Conservation (phyloP, 37 sponge, comb jelly and placozoan species). For the Spongia lamella region DNA sequence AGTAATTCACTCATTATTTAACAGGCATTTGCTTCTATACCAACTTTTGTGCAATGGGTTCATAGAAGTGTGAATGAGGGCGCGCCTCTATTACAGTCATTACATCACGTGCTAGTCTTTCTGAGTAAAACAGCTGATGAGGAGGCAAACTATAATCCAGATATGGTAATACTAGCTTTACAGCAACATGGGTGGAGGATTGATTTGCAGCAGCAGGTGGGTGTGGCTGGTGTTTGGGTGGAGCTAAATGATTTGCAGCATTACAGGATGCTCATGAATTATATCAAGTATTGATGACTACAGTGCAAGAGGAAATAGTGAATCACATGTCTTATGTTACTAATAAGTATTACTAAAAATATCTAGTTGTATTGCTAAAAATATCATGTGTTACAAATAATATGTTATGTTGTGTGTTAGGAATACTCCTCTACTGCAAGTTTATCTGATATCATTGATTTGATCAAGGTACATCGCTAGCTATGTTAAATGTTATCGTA, state of each 20-base stretch:
- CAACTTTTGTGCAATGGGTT: slow-evolving; percentile 46
- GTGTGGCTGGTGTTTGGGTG: background rate
- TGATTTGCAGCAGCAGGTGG: slow-evolving; percentile 71
- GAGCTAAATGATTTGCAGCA: background rate
- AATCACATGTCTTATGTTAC: background rate
- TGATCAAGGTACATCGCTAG: too few species aligned
- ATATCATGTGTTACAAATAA: too few species aligned
- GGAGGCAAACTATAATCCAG: slow-evolving; percentile 5
- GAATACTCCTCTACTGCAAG: too few species aligned
- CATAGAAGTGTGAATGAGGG: background rate
- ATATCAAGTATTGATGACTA: slow-evolving; percentile 67
- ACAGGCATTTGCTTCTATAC: slow-evolving; percentile 68
- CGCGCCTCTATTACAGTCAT: slow-evolving; percentile 6
- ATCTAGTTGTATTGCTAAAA: too few species aligned
- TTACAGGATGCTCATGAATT: slow-evolving; percentile 77
- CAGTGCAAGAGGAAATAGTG: slow-evolving; percentile 66
- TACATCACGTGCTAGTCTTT: slow-evolving; percentile 15
- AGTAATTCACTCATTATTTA: background rate
- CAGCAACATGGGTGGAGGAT: slow-evolving; percentile 56
- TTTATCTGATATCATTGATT: too few species aligned
- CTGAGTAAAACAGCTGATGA: background rate
- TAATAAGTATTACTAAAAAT: too few species aligned
- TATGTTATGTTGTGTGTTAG: too few species aligned
- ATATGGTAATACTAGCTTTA: slow-evolving; percentile 43
- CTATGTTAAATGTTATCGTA: too few species aligned